Percentiles rank a stretch among this genome's conserved stretches.
phyloP scores from a whole-genome alignment of 2,888 invertebrate genomes.

The Eupelmus urozonus region DNA sequence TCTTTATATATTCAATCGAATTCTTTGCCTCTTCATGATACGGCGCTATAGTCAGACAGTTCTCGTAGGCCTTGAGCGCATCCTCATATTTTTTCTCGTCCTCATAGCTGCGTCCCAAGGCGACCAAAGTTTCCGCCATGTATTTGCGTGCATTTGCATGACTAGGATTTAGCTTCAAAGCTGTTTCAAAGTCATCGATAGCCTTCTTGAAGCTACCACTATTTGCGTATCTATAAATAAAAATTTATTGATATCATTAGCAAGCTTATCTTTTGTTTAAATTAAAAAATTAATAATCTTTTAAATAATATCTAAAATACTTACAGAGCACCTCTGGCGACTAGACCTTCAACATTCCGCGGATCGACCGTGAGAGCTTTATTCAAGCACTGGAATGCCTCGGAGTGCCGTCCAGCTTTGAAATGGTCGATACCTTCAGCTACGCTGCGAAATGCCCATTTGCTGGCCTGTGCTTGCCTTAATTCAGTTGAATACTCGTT shows the following conservation, averaged over 20 bases:
- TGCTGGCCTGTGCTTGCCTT: constrained; percentile 93
- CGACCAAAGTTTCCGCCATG: constrained; percentile 94
- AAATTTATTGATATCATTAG: neutral
- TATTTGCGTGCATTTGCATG: constrained; percentile 97
- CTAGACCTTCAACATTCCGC: constrained; percentile 93
- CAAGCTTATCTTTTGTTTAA: neutral
- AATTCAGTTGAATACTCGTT: constrained; percentile 91
- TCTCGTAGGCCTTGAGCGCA: constrained; percentile 90
- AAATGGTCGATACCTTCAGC: constrained; percentile 97
- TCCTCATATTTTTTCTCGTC: constrained; percentile 91
- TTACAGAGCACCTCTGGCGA: constrained; percentile 92
- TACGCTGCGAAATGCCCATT: constrained; percentile 94
- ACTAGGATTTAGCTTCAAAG: constrained; percentile 90
- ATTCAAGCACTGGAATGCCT: constrained; percentile 96
- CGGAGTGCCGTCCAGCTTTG: constrained; percentile 93
- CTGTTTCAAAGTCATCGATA: constrained; percentile 95
- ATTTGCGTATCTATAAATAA: constrained; percentile 87
- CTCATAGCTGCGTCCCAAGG: constrained; percentile 91
- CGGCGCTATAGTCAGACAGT: constrained; percentile 89
- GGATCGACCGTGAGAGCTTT: constrained; percentile 95
- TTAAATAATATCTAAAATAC: constrained; percentile 67
- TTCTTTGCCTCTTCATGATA: constrained; percentile 93
- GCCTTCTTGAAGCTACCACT: constrained; percentile 95
- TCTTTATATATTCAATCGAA: constrained; percentile 88
- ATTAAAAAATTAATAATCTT: neutral